Base-by-base conservation (phyloP, 2,113 vertebrate species). In the Equus przewalskii region DNA sequence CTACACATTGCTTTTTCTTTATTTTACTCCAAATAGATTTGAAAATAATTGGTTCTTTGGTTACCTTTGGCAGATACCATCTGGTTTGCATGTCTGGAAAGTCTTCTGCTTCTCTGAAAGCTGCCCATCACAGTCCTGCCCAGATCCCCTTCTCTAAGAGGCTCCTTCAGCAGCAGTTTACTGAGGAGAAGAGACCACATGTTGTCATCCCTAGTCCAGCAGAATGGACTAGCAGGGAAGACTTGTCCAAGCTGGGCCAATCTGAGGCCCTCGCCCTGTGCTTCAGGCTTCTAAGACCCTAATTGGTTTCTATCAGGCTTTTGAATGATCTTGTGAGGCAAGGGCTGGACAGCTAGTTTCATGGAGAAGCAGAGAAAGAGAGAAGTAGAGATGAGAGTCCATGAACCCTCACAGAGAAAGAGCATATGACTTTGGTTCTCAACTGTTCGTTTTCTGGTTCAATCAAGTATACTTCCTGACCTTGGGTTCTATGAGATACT, bases 11-110 rank as follows among this genome's bases (percentile, higher is more conserved):
- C 16, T 44, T 92, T 87, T 82, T 78, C 54, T 83, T 88, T 85
- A 56, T 87, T 90, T 95, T 56, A 96, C 21, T 91, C 64, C 46
- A 49, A 92, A 60, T 8, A 67, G 28, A 89, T 22, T 86, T 89
- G 30, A 14, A 67, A 58, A 78, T 19, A 28, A 69, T 33, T 62
- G 10, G 41, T n/a, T 89, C 5, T 58, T 60, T 56, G 51, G 3
- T 60, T 67, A 56, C n/a, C 16, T 82, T 75, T 60, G 14, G 84
- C 58, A 93, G 67, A 82, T 18, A 51, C 30, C 24, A 46, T 11
- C 54, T 30, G 44, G 44, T 30, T 49, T n/a, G 4, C 44, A 65
- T 18, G 11, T 51, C 51, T 58, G 49, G 81, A 93, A 33, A 15
- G 11, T 46, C 76, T 70, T 30, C 36, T 81, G 7, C 65, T 86